Conservation (phyloP, 2,888 invertebrate species). For the Tenthredo mesomela region DNA sequence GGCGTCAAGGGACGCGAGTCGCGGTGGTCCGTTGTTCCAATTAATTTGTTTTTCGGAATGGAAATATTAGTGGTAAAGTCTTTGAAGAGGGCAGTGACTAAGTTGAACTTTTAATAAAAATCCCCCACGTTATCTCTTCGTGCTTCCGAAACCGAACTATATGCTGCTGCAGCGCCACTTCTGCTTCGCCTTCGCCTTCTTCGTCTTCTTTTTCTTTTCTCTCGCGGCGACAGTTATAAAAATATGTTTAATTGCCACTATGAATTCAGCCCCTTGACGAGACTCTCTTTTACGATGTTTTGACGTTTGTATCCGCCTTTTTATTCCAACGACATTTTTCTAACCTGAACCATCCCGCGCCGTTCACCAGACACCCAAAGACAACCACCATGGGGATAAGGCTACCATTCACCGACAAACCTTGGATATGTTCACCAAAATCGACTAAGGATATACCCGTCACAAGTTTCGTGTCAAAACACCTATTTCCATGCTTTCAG, state of each 20-base stretch:
- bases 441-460: slow-evolving; percentile 34
- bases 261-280: slow-evolving; percentile 52
- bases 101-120: slow-evolving; percentile 31
- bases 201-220: not conserved
- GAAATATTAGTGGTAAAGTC: slow-evolving; percentile 39
- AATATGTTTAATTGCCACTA: slow-evolving; percentile 55
- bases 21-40: slow-evolving; percentile 51
- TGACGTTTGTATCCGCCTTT: slow-evolving; percentile 61
- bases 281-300: slow-evolving; percentile 59
- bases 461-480: slow-evolving; percentile 50
- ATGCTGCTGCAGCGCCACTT: not conserved
- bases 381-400: not conserved
- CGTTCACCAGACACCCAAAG: not conserved
- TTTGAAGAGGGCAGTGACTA: slow-evolving; percentile 42
- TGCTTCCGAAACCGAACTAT: not conserved
- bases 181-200: not conserved
- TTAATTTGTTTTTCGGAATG: slow-evolving; percentile 44
- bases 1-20: slow-evolving; percentile 26
- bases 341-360: slow-evolving; percentile 49
- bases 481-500: not conserved
- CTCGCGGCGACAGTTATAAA: slow-evolving; percentile 39
- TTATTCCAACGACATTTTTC: slow-evolving; percentile 58
- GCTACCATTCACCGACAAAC: slow-evolving; percentile 27
- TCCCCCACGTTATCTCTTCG: slow-evolving; percentile 17
- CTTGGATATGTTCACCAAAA: not conserved